phyloP scores from a whole-genome alignment of 2,888 invertebrate species.

The Leucophenga maculata region DNA sequence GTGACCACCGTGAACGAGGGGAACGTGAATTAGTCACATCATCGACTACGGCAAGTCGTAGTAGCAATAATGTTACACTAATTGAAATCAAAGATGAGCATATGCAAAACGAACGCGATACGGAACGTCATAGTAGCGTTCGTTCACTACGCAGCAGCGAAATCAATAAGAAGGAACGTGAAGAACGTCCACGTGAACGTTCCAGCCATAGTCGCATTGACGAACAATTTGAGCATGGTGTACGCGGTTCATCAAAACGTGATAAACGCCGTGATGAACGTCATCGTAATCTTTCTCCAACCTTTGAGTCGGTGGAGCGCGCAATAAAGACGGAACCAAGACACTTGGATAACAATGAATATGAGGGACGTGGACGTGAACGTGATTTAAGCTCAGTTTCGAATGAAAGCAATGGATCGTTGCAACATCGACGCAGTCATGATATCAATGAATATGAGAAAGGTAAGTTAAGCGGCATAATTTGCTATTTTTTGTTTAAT shows the following conservation, averaged over 20 bases:
- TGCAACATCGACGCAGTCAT: constrained; percentile 74
- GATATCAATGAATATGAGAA: constrained; percentile 76
- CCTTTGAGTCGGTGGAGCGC: constrained; percentile 42
- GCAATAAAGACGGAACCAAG: constrained; percentile 50
- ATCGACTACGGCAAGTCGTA: not conserved
- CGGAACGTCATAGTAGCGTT: constrained; percentile 59
- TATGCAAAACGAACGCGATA: constrained; percentile 50
- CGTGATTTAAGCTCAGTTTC: constrained; percentile 76
- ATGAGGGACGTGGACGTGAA: constrained; percentile 75
- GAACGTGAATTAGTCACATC: not conserved
- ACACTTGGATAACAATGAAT: constrained; percentile 56
- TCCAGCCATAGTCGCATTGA: constrained; percentile 42
- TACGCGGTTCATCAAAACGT: constrained; percentile 54
- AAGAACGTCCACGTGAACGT: constrained; percentile 60
- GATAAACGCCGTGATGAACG: constrained; percentile 68
- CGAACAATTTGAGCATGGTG: constrained; percentile 47
- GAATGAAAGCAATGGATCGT: constrained; percentile 74
- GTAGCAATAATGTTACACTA: constrained; percentile 32
- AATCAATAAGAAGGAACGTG: constrained; percentile 67
- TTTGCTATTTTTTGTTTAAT: constrained; percentile 7
- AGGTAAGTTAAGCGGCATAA: constrained; percentile 72
- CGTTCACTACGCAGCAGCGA: constrained; percentile 63
- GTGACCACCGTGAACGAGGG: constrained; percentile 26
- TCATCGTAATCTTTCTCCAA: constrained; percentile 45
- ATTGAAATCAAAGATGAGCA: constrained; percentile 57